These are phyloP conservation scores for Lasius platythorax DNA, from an alignment of 2,888 invertebrate species.

Conservation along the genomic window DNA sequence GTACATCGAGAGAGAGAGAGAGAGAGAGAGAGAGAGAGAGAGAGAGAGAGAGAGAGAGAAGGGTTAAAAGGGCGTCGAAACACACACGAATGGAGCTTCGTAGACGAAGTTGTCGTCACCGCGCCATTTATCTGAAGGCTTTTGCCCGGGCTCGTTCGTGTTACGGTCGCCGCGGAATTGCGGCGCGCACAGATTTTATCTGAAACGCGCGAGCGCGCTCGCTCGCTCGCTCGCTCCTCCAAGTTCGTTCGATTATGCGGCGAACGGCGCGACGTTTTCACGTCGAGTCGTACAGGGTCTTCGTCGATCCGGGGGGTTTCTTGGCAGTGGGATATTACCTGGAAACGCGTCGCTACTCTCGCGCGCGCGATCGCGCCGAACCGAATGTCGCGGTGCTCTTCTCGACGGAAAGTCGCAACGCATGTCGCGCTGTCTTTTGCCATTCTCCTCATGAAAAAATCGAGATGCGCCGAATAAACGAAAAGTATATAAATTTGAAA, in stretches of 20 bases:
- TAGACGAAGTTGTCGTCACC: conserved; percentile 7
- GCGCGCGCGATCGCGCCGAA: conserved; percentile 57
- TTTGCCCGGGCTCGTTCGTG: conserved; percentile 3
- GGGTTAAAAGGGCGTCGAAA: neutral
- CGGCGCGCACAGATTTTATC: conserved; percentile 43
- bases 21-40: neutral
- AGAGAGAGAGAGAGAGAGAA: neutral
- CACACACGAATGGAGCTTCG: neutral
- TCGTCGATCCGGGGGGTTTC: conserved; percentile 58
- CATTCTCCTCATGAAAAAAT: neutral
- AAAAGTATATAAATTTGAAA: neutral
- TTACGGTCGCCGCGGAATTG: conserved; percentile 38
- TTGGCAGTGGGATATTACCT: conserved; percentile 69
- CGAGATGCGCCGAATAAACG: neutral
- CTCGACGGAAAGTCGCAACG: conserved; percentile 17
- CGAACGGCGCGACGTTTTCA: conserved; percentile 80
- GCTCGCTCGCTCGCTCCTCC: conserved; percentile 1
- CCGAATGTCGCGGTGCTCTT: conserved; percentile 32
- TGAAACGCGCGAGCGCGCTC: conserved; percentile 20
- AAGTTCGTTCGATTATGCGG: conserved; percentile 51
- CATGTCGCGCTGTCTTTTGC: neutral
- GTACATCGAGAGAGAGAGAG: neutral
- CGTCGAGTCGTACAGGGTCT: conserved; percentile 78
- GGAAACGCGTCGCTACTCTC: conserved; percentile 66
- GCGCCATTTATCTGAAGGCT: neutral